Evolutionary conservation across 2,113 vertebrate species (phyloP), one percentile per base, ranked within the genome.

Genomic region (Zosterops pallidus): DNA sequence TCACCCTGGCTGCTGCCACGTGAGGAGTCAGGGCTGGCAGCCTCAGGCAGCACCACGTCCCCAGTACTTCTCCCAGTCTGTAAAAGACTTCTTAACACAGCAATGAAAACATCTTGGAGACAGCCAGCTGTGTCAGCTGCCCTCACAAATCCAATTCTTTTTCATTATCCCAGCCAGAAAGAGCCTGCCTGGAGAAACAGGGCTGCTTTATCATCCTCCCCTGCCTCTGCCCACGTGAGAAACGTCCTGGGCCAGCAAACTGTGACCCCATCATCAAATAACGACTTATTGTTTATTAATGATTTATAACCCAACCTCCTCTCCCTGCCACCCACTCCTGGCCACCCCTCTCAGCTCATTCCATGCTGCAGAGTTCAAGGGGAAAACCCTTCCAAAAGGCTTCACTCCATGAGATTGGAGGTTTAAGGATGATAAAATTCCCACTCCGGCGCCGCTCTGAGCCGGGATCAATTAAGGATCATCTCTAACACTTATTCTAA

Each of bases 121-220:
- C 84, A 64, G 74, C 2, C 19, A 94, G 78, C 92, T 68, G 33
- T 68, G 87, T 70, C 87, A 92, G 87, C 92, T 82, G 87, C 92
- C 84, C 92, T 94, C 67, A 9, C 9, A 4, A 56, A 91, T 37
- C 67, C 87, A 39, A 83, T 89, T 82, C 62, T 68, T 89, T 75
- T 75, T 78, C 93, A 96, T 96, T 93, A 93, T 64, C 92, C 92
- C 90, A 83, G 78, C 82, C 29, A 85, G 78, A 31, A 75, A 56
- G 85, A 76, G 89, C 57, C 62, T 20, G 82, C 46, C 85, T 90
- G 79, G 37, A 65, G 88, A 57, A 85, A 19, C 46, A 53, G 28
- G 26, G 63, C 55, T 92, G 90, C 83, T 90, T 93, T 50, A 65
- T 83, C 75, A 42, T 39, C 71, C 53, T 79, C 41, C 42, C 47